These are phyloP conservation scores for Pomatostomus ruficeps DNA, from an alignment of 2,113 vertebrate genomes.

Conservation along the genomic window DNA sequence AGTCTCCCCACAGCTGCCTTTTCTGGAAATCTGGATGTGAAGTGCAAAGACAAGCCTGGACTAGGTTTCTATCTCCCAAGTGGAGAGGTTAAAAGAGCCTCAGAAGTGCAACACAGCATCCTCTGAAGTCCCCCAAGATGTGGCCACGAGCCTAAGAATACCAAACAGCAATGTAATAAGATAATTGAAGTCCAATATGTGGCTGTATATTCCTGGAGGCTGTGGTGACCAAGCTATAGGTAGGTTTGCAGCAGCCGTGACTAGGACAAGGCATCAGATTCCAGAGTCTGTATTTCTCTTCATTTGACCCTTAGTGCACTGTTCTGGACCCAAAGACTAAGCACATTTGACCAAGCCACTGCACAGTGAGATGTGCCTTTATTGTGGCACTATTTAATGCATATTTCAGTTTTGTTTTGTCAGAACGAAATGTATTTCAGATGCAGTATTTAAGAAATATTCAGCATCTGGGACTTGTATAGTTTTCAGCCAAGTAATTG, in stretches of 20 bases:
- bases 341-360: not conserved
- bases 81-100: not conserved
- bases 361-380: not conserved
- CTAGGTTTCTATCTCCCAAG: not conserved
- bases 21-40: not conserved
- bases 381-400: not conserved
- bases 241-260: not conserved
- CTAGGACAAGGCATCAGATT: not conserved
- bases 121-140: not conserved
- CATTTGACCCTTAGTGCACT: not conserved
- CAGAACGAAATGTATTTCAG: not conserved
- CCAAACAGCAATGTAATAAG: not conserved
- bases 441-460: not conserved
- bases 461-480: not conserved
- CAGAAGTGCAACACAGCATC: not conserved
- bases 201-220: not conserved
- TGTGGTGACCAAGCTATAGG: not conserved
- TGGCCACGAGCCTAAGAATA: not conserved
- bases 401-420: not conserved
- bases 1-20: not conserved
- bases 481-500: constrained; percentile 32
- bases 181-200: not conserved
- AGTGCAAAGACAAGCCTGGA: not conserved
- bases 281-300: not conserved
- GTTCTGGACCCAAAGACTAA: not conserved